Evolutionary conservation across 2,113 vertebrate species (phyloP), one percentile per base, ranked within the genome.

Genomic region (Archilochus colubris): DNA sequence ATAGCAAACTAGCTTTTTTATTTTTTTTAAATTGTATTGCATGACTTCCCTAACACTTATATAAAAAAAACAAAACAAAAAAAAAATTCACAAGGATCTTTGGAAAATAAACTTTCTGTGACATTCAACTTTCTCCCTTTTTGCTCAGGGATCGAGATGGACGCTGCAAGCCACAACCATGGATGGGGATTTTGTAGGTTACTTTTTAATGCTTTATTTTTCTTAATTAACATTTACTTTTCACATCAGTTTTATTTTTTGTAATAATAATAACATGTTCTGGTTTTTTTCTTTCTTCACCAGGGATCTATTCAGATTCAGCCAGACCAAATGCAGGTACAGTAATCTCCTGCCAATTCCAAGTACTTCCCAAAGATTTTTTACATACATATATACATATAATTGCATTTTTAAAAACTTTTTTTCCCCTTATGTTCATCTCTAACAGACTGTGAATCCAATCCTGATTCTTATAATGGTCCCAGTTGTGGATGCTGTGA

Each of bases 271-370:
- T 93, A 82, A 89, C 62, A 89, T 10, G 11, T 21, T 40, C 11
- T 12, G 11, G 3, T 82, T 59, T 93, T 0, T 0, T 54, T 12
- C 73, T 68, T 82, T 10, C 51, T 78, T 89, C 77, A 95, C 51
- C 93, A 99, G 99, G 99, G 98, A 67, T 1, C 19, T 6, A 24
- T 99, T 46, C 91, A 98, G 28, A 93, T 99, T 82, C 98, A 99
- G 95, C 99, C 99, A 5, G 99, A 99, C 88, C 99, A 99, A 93
- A 99, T 99, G 99, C 99, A 99, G 98, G 99, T 99, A 96, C 4
- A 63, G 59, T 48, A 69, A 72, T 55, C 30, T 77, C 77, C 28
- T 91, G 10, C 15, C 2, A 24, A 14, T 25, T 80, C 48, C 44
- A 92, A 78, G 30, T 75, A 48, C 24, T 91, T 95, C 21, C 44